phyloP scores from a whole-genome alignment of 2,113 vertebrate species.

The Porphyrio hochstetteri region DNA sequence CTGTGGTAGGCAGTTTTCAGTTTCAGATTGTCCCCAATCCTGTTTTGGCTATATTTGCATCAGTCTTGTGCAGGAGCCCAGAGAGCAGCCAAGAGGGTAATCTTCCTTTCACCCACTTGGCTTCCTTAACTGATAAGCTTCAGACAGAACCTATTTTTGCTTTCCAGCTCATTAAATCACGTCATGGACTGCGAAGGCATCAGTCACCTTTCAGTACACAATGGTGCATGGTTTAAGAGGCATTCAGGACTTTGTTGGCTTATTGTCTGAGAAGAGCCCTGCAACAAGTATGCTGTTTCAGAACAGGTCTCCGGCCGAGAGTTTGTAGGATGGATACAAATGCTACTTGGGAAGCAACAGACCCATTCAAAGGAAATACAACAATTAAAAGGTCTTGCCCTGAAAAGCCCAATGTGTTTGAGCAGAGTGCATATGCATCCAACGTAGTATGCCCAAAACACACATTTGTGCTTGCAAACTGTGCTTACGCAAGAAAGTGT shows the following conservation, averaged over 20 bases:
- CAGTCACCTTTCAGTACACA: background rate
- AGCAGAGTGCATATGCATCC: background rate
- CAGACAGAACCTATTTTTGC: background rate
- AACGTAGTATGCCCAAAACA: background rate
- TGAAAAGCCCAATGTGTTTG: slow-evolving; percentile 7
- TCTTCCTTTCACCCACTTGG: background rate
- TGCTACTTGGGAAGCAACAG: background rate
- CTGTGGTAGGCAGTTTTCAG: background rate
- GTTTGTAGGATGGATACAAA: background rate
- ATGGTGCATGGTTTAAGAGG: background rate
- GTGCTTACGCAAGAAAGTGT: slow-evolving; percentile 15
- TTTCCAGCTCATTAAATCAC: background rate
- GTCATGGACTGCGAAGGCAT: background rate
- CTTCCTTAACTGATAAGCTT: background rate
- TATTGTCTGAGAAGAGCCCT: background rate
- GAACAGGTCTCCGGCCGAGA: background rate
- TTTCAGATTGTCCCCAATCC: background rate
- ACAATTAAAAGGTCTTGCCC: slow-evolving; percentile 19
- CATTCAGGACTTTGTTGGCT: background rate
- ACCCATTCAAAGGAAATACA: background rate
- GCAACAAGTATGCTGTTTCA: background rate
- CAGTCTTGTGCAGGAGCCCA: background rate
- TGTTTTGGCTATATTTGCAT: background rate
- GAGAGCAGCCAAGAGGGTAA: background rate
- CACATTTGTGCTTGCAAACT: background rate